phyloP scores from a whole-genome alignment of 1,140 invertebrate species.

The Papilio glaucus region DNA sequence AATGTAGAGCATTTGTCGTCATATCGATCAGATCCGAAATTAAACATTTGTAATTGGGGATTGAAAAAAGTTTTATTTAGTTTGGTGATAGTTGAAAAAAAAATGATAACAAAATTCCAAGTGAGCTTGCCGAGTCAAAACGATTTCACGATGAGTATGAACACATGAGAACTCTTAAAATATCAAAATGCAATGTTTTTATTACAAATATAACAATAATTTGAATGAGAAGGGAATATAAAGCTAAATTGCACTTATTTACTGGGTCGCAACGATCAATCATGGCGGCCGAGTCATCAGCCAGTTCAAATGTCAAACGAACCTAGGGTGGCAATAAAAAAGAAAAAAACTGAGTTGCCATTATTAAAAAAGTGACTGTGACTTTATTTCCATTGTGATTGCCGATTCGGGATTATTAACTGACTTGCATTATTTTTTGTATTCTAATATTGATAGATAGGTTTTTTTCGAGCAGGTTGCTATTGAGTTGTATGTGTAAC shows the following conservation, averaged over 20 bases:
- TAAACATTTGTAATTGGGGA: too few species aligned
- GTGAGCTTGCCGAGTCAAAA: not conserved
- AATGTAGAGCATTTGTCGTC: too few species aligned
- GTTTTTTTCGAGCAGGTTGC: conserved; percentile 75
- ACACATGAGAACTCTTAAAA: not conserved
- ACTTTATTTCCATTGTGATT: conserved; percentile 84
- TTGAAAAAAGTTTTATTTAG: too few species aligned
- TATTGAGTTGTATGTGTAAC: conserved; percentile 64
- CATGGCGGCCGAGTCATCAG: conserved; percentile 80
- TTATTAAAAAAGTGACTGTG: conserved; percentile 84
- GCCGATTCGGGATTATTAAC: conserved; percentile 83
- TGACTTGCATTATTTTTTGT: conserved; percentile 84
- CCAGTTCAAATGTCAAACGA: conserved; percentile 82
- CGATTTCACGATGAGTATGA: conserved; percentile 9
- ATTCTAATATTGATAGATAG: conserved; percentile 83
- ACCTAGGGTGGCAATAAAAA: conserved; percentile 82
- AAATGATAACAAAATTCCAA: not conserved
- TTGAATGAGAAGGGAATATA: conserved; percentile 76
- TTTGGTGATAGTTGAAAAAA: not conserved
- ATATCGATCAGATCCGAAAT: too few species aligned
- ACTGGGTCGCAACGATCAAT: conserved; percentile 80
- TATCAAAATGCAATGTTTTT: conserved; percentile 21
- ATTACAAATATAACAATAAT: conserved; percentile 66
- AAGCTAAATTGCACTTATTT: conserved; percentile 82
- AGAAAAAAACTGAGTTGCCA: conserved; percentile 78